A percentile compares a stretch with the other conserved stretches of the same genome.
phyloP scores from a whole-genome alignment of 2,888 invertebrate species.

The Abscondita cerata region DNA sequence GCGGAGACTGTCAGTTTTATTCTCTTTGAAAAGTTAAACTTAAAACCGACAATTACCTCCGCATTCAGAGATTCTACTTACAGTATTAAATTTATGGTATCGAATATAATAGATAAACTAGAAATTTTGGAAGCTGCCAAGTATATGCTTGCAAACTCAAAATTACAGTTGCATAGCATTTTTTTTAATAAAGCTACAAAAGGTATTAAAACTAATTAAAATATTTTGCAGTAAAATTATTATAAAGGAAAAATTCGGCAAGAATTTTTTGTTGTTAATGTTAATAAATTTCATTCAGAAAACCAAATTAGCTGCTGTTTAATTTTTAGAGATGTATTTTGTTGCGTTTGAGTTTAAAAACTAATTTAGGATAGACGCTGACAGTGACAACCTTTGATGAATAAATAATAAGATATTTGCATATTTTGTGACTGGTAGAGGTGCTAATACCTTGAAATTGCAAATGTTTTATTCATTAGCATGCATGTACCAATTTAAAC shows the following conservation, averaged over 20 bases:
- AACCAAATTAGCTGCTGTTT: too few species aligned
- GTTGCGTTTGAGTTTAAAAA: constrained; percentile 23
- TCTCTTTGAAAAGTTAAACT: constrained; percentile 44
- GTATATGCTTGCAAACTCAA: constrained; percentile 41
- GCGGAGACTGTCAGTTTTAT: constrained; percentile 38
- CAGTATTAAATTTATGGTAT: constrained; percentile 46
- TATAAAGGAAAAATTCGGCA: too few species aligned
- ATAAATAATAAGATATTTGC: constrained; percentile 35
- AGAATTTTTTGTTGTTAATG: too few species aligned
- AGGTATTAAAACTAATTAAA: not conserved
- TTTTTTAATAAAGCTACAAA: constrained; percentile 1
- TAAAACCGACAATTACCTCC: constrained; percentile 39
- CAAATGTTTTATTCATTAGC: constrained; percentile 46
- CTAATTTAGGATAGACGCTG: constrained; percentile 31
- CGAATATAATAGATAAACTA: constrained; percentile 44
- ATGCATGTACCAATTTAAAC: constrained; percentile 34
- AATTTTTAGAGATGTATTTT: not conserved
- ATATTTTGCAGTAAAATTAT: too few species aligned
- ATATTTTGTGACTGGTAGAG: constrained; percentile 39
- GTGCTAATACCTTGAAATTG: constrained; percentile 47
- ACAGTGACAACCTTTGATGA: constrained; percentile 34
- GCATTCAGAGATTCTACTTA: constrained; percentile 40
- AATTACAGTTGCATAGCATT: constrained; percentile 21
- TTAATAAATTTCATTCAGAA: too few species aligned
- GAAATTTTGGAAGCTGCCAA: constrained; percentile 43